These are phyloP conservation scores for Stenotaenia linearis DNA, from an alignment of 2,888 invertebrate species.

Conservation along the genomic window DNA sequence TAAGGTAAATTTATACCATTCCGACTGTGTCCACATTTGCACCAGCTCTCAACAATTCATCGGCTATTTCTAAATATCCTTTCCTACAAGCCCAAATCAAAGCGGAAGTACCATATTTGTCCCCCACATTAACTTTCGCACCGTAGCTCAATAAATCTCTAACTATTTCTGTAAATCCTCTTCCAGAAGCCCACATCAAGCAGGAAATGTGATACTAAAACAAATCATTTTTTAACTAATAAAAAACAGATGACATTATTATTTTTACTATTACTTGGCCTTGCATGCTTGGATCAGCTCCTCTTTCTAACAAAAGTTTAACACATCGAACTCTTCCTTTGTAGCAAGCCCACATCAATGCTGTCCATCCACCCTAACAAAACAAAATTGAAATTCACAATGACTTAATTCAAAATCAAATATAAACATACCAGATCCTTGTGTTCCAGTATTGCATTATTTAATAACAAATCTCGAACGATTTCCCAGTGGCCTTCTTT, in stretches of 20 bases:
- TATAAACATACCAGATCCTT: conserved; percentile 66
- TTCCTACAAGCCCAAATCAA: conserved; percentile 93
- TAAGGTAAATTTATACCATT: conserved; percentile 57
- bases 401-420: conserved; percentile 50
- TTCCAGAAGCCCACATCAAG: conserved; percentile 89
- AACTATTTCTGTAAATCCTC: conserved; percentile 82
- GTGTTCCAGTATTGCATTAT: conserved; percentile 78
- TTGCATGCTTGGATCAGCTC: conserved; percentile 89
- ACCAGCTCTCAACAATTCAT: conserved; percentile 72
- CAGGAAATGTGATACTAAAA: conserved; percentile 76
- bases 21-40: conserved; percentile 86
- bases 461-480: conserved; percentile 72
- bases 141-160: conserved; percentile 73
- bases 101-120: conserved; percentile 93
- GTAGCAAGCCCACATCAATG: conserved; percentile 96
- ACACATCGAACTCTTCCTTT: conserved; percentile 71
- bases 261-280: conserved; percentile 60
- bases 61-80: conserved; percentile 78
- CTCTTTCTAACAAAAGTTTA: conserved; percentile 68
- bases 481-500: conserved; percentile 80
- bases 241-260: too few species aligned
- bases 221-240: conserved; percentile 5
- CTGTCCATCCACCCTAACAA: conserved; percentile 91
- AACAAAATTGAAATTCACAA: neutral
- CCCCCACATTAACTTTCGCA: conserved; percentile 91